Evolutionary conservation across 2,113 vertebrate genomes (phyloP).

Genomic region (Eubucco bourcierii): DNA sequence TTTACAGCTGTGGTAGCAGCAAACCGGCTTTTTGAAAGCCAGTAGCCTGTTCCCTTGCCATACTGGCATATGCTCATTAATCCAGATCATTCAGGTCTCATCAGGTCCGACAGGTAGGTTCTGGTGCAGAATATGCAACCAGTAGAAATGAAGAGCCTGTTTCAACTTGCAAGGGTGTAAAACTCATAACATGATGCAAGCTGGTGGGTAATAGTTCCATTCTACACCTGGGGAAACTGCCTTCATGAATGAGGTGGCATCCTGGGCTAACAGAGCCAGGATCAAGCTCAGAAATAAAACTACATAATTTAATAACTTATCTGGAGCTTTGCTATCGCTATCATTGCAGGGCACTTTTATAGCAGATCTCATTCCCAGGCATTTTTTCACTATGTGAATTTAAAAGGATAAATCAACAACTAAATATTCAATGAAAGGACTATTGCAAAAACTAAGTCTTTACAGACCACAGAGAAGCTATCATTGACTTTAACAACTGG

Average conservation of each 20-base stretch:
- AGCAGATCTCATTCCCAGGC: background rate
- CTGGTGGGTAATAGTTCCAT: conserved; percentile 18
- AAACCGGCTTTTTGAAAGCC: background rate
- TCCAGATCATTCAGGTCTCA: background rate
- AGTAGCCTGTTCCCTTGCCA: background rate
- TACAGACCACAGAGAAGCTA: background rate
- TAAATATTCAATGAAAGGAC: background rate
- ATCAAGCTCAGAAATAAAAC: conserved; percentile 7
- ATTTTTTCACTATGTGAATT: background rate
- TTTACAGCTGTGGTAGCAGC: background rate
- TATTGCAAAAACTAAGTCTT: background rate
- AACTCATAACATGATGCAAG: background rate
- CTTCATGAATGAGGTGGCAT: background rate
- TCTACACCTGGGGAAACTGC: conserved; percentile 43
- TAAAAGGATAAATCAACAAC: background rate
- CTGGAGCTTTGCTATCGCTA: background rate
- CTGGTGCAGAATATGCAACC: background rate
- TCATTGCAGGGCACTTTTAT: background rate
- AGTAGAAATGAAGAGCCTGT: background rate
- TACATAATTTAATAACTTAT: background rate
- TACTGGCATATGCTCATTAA: background rate
- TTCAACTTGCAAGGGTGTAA: conserved; percentile 1
- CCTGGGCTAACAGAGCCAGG: background rate
- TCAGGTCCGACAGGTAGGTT: background rate
- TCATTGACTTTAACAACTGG: background rate